Conservation (phyloP, 1,140 invertebrate species). For the Diploscapter pachys region DNA sequence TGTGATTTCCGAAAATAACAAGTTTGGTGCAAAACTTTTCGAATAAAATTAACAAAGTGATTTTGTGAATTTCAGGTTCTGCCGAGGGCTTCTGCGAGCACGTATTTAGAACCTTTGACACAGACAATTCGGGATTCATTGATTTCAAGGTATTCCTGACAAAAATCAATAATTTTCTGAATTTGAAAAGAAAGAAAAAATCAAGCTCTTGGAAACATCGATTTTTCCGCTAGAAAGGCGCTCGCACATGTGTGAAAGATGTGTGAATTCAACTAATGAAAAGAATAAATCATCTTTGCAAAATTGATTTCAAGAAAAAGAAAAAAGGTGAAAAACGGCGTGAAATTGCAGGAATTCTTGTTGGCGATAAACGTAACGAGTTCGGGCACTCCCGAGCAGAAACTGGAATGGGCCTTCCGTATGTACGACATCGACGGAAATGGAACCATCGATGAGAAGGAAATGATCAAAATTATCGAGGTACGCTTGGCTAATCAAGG, state of each 20-base stretch:
- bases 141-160: conserved; percentile 71
- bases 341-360: conserved; percentile 68
- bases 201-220: not conserved
- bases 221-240: no score
- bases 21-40: no score
- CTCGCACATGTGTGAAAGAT: no score
- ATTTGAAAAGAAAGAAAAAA: not conserved
- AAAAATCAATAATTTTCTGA: no score
- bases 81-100: conserved; percentile 98
- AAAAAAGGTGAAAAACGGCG: not conserved
- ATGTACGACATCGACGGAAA: conserved; percentile 96
- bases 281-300: no score
- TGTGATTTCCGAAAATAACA: no score
- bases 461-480: conserved; percentile 69
- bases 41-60: no score
- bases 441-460: conserved; percentile 92
- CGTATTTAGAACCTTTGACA: conserved; percentile 91
- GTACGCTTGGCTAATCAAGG: conserved; percentile 54
- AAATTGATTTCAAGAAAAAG: not conserved
- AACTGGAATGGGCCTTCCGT: conserved; percentile 94
- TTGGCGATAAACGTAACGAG: conserved; percentile 96
- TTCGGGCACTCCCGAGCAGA: conserved; percentile 93
- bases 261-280: no score
- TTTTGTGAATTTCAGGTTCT: conserved; percentile 71
- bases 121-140: conserved; percentile 90